Percentiles rank a stretch among this genome's conserved stretches.
Conservation (phyloP, 1,140 invertebrate species). For the Octopus bimaculoides region DNA sequence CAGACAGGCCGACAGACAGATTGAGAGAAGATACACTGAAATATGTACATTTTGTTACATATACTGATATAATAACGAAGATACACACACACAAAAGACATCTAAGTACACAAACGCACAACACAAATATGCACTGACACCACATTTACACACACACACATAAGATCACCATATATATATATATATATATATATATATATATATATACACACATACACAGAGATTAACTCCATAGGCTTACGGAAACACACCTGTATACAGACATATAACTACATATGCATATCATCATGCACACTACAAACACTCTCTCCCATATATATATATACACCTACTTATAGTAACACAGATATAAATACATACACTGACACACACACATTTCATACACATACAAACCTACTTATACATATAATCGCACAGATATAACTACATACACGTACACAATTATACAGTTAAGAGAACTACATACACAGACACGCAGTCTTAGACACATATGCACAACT, state of each 20-base stretch:
- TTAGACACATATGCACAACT: neutral
- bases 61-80: too few relatives aligned
- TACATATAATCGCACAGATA: neutral
- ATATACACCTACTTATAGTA: neutral
- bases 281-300: neutral
- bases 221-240: neutral
- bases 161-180: slow-evolving; percentile 10
- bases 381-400: neutral
- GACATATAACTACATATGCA: neutral
- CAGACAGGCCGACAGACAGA: too few relatives aligned
- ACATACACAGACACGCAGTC: neutral
- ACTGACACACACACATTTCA: neutral
- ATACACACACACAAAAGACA: too few relatives aligned
- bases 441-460: neutral
- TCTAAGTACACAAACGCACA: too few relatives aligned
- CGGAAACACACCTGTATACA: neutral
- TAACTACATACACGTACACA: neutral
- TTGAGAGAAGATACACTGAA: too few relatives aligned
- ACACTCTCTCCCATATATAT: neutral
- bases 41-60: too few relatives aligned
- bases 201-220: neutral
- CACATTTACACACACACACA: too few relatives aligned
- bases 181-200: neutral
- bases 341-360: neutral
- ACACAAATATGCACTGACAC: too few relatives aligned